Evolutionary conservation across 2,113 vertebrate genomes (phyloP).

Genomic region (Isichthys henryi): DNA sequence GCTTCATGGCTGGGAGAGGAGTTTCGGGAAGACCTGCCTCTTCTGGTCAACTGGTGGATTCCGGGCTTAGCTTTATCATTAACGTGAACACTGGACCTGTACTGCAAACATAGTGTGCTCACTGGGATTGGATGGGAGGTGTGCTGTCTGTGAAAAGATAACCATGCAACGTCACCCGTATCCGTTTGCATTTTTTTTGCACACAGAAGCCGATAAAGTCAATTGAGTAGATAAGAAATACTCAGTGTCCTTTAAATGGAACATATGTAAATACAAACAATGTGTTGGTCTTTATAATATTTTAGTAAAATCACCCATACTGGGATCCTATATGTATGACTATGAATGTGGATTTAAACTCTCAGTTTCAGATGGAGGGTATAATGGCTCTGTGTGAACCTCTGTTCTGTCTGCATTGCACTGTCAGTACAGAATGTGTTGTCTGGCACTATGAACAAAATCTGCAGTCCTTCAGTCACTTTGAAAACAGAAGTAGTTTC

Average conservation of each 20-base stretch:
- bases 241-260: not conserved
- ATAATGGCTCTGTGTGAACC: not conserved
- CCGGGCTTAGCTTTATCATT: constrained; percentile 47
- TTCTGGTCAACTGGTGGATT: constrained; percentile 35
- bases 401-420: not conserved
- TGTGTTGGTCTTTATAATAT: not conserved
- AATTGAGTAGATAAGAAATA: not conserved
- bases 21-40: constrained; percentile 28
- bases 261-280: not conserved
- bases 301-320: not conserved
- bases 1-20: constrained; percentile 47
- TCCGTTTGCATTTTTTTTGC: not conserved
- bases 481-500: not conserved
- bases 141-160: not conserved
- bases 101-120: not conserved
- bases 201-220: not conserved
- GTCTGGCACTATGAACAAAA: not conserved
- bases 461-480: not conserved
- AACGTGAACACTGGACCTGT: constrained; percentile 1
- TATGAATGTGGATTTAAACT: not conserved
- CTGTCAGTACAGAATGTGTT: not conserved
- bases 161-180: not conserved
- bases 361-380: not conserved
- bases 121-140: not conserved
- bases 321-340: not conserved